Evolutionary conservation across 1,140 invertebrate species (phyloP).

Genomic region (Eurosta solidaginis): DNA sequence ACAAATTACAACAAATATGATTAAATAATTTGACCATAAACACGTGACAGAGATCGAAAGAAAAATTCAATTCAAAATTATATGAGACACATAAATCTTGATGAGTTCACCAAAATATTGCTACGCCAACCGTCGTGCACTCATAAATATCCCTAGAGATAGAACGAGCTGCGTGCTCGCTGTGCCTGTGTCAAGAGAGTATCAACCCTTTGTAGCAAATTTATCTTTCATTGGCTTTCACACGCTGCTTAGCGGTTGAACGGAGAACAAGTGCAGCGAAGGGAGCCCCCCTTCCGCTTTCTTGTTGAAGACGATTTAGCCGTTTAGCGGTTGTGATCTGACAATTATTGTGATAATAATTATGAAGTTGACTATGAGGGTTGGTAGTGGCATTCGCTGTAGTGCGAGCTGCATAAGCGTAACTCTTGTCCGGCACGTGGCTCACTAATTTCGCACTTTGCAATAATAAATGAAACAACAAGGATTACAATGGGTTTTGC

Average conservation of each 20-base stretch:
- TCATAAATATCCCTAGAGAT: background rate
- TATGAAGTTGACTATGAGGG: too few species aligned
- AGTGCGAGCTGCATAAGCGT: too few species aligned
- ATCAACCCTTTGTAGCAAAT: background rate
- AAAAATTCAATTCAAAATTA: background rate
- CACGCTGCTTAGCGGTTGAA: background rate
- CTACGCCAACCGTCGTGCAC: too few species aligned
- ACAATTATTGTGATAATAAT: background rate
- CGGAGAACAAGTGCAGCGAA: background rate
- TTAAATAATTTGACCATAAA: slow-evolving; percentile 19
- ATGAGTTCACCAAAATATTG: background rate
- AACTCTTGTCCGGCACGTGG: background rate
- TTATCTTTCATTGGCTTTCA: background rate
- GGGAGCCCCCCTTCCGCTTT: background rate
- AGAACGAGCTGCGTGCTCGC: background rate
- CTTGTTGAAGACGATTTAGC: background rate
- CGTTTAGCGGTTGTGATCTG: background rate
- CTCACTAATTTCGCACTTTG: background rate
- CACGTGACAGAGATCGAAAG: background rate
- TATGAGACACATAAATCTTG: background rate
- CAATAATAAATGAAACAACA: background rate
- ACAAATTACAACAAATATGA: background rate
- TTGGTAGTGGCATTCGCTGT: too few species aligned
- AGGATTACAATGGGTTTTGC: background rate
- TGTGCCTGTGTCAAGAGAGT: background rate